Base-by-base conservation (phyloP, 1,140 invertebrate genomes). In the Campoletis sonorensis region DNA sequence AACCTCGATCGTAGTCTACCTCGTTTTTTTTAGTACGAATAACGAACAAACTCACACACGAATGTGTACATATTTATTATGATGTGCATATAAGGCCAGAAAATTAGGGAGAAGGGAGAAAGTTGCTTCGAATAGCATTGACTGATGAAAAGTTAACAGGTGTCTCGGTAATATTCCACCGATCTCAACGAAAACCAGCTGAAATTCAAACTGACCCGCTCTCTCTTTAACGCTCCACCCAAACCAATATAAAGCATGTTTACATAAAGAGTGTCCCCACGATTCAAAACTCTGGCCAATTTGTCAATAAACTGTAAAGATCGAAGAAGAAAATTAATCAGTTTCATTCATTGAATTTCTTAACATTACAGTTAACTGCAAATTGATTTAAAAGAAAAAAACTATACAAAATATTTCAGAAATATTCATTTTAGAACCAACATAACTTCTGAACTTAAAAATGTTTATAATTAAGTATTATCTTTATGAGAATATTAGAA, bases 141-240 rank as follows among this genome's bases (percentile, higher is more conserved):
- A 67, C 4, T 67, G 13, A 27, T 15, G 61, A 67, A 27, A 67
- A 67, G 30, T 67, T 67, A 67, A 67, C 61, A 67, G 61, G 61
- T n/a, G 23, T 26, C 21, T 23, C 1, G 61, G 61, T 67, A 67
- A 67, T 67, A 67, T 67, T 67, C 23, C 61, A 67, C 21, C n/a
- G 61, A 67, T 67, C 61, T 1, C 1, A 27, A 23, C 21, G 10
- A 67, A 67, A 27, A 3, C 61, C 61, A 67, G 61, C 13, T 13
- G 61, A 67, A 67, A 30, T 27, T 67, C 15, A 0, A 23, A 67
- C 61, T 67, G 61, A 27, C 23, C 61, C 61, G 61, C 61, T 67
- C 61, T 67, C 61, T 67, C 61, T 27, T 67, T 27, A 23, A 0
- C 23, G 21, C 61, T 67, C 61, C 61, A 67, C 23, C 61, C 61